Base-by-base conservation (phyloP, 2,888 invertebrate genomes). In the Eupsilia transversa region DNA sequence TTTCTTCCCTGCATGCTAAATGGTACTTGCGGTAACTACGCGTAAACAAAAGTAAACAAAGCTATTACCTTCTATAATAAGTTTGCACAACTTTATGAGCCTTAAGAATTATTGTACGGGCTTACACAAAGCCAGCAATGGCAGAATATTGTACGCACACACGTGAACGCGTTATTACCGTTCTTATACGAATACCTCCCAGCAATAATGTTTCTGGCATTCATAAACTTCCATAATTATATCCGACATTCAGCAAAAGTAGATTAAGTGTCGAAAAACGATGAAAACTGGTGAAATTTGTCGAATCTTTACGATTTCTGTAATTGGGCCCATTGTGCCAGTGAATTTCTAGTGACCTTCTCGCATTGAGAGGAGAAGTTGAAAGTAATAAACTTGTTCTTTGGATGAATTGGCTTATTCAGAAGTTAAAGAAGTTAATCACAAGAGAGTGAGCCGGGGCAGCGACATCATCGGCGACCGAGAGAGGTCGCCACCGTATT, bases 361-460 rank as follows among this genome's bases (percentile, higher is more conserved):
- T 89, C 89, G 88, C 88, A 90, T 92, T 92, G 90, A 91, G 86
- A 87, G 88, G 86, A 88, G 87, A 93, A 93, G 90, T 93, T 92
- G 91, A 92, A 92, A 93, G 93, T 93, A 94, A 94, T 94, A 93
- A 94, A 94, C 92, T 94, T 94, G 94, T 93, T 92, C 92, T 91
- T 93, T 91, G 91, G 90, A 92, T 93, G 92, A 94, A 94, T 94
- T 92, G 92, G 91, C 89, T 93, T 93, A 92, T 93, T 91, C 91
- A 88, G 88, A 92, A 94, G 93, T 94, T 94, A 94, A 94, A 88
- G 88, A 92, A 94, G 93, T 94, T 94, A 94, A 94, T 94, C 92
- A 91, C 89, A 88, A 88, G 88, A 90, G 88, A 89, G 86, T 87
- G 89, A 87, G 87, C 76, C 73, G 77, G 85, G 77, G 85, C 69